Evolutionary conservation across 2,113 vertebrate genomes (phyloP), one percentile per base, ranked within the genome.

Genomic region (Ameiurus melas): DNA sequence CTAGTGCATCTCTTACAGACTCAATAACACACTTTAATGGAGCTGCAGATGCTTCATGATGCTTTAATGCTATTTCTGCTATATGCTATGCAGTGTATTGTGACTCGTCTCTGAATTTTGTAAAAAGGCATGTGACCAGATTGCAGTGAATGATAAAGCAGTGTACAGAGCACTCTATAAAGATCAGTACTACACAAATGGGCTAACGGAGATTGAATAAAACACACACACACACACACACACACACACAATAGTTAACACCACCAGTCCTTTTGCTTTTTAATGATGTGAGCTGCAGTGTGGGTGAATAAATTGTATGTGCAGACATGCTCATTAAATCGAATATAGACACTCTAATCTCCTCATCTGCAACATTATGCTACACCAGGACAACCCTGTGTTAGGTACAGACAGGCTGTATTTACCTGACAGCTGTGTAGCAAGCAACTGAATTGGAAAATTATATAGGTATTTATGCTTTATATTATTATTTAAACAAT

Each of bases 221-320:
- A 68, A 80, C 25, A 55, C 39, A 84, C 27, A 85, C 62, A 51
- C 83, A 81, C 66, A 92, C 84, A 85, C 71, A 80, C 62, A 84
- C 10, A 68, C 30, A n/a, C n/a, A n/a, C n/a, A n/a, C n/a, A 78
- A 30, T 83, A 87, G 89, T 90, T 90, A 91, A 88, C 83, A 57
- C 27, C 58, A 75, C 58, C 90, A 88, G 83, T 83, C 75, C 78
- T 39, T 89, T 89, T 88, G 90, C 84, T 88, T 92, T 87, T 91
- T 91, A 92, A 93, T 91, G 84, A 90, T 90, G 71, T 80, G 68
- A 90, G 85, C 86, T 73, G 80, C 80, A 86, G 87, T 86, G 85
- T 89, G 90, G 87, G 86, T 93, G 92, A 93, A 93, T 91, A 90
- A 91, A 89, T 82, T 57, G 86, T 88, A 91, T 90, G 89, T 83